These are phyloP conservation scores for Labrus mixtus DNA, from an alignment of 2,113 vertebrate genomes.

Conservation along the genomic window DNA sequence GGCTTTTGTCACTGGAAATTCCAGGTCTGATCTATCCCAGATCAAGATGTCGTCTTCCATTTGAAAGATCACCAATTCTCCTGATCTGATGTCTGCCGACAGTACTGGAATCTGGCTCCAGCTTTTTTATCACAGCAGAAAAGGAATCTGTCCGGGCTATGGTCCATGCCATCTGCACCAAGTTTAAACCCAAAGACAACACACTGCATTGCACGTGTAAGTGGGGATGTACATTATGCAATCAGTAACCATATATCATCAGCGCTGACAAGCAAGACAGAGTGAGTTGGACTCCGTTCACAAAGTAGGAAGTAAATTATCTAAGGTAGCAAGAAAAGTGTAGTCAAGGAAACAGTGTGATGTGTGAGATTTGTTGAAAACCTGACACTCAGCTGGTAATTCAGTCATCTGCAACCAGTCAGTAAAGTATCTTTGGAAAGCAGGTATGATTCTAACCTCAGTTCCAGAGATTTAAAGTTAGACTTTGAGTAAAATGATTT, in stretches of 20 bases:
- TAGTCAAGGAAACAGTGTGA: not conserved
- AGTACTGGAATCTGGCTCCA: slow-evolving; percentile 19
- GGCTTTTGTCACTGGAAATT: not conserved
- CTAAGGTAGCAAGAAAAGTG: not conserved
- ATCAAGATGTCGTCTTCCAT: slow-evolving; percentile 19
- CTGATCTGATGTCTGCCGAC: slow-evolving; percentile 35
- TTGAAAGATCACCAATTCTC: not conserved
- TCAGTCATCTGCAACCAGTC: slow-evolving; percentile 2
- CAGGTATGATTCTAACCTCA: too few relatives aligned
- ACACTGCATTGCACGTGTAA: not conserved
- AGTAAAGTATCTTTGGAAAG: too few relatives aligned
- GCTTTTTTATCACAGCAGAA: slow-evolving; percentile 8
- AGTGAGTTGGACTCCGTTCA: slow-evolving; percentile 1
- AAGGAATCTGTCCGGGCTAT: slow-evolving; percentile 19
- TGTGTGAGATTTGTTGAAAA: not conserved
- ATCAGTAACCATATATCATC: slow-evolving; percentile 16
- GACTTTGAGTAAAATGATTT: not conserved
- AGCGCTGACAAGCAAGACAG: slow-evolving; percentile 20
- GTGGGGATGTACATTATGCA: slow-evolving; percentile 1
- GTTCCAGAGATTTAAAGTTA: too few relatives aligned
- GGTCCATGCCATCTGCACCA: slow-evolving; percentile 38
- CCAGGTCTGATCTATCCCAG: slow-evolving; percentile 34
- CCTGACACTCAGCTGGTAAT: not conserved
- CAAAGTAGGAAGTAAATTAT: not conserved
- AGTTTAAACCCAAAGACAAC: slow-evolving; percentile 1